A percentile compares a stretch with the other conserved stretches of the same genome.
These are phyloP conservation scores for Drosophila pachea DNA, from an alignment of 1,140 invertebrate species.

Conservation along the genomic window DNA sequence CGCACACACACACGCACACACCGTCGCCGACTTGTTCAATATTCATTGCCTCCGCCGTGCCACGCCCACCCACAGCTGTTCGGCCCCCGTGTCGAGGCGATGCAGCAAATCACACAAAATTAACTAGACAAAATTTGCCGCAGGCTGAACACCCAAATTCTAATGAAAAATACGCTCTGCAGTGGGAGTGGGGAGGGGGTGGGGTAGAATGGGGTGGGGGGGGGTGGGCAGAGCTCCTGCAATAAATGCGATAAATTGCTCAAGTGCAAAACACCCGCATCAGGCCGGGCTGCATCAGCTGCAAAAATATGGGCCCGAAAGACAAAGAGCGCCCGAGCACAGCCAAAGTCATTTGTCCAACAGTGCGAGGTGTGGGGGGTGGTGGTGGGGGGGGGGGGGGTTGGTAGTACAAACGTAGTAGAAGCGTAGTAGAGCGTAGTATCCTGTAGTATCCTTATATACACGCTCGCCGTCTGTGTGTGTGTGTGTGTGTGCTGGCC, in stretches of 20 bases:
- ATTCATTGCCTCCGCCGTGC: neutral
- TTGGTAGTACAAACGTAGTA: slow-evolving; percentile 28
- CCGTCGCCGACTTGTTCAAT: no score
- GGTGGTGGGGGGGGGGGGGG: neutral
- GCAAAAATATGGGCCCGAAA: slow-evolving; percentile 57
- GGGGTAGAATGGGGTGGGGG: neutral
- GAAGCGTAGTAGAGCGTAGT: slow-evolving; percentile 15
- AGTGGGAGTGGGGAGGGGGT: neutral
- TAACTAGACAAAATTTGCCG: slow-evolving; percentile 73
- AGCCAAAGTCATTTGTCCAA: slow-evolving; percentile 9
- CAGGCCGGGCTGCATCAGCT: neutral
- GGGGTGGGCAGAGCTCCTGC: slow-evolving; percentile 1
- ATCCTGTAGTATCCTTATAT: neutral
- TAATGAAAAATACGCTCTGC: neutral
- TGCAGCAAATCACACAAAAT: slow-evolving; percentile 73
- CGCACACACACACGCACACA: neutral
- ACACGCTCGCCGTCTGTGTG: slow-evolving; percentile 17
- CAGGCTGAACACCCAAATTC: slow-evolving; percentile 36
- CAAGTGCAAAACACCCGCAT: slow-evolving; percentile 47
- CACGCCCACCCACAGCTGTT: neutral
- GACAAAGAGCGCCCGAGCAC: slow-evolving; percentile 16
- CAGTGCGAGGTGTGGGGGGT: no score
- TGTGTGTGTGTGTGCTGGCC: slow-evolving; percentile 20
- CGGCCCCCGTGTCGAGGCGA: slow-evolving; percentile 21
- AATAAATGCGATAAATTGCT: slow-evolving; percentile 69